A percentile compares a stretch with the other conserved stretches of the same genome.
Conservation (phyloP, 1,140 invertebrate species). For the Saccostrea echinata region DNA sequence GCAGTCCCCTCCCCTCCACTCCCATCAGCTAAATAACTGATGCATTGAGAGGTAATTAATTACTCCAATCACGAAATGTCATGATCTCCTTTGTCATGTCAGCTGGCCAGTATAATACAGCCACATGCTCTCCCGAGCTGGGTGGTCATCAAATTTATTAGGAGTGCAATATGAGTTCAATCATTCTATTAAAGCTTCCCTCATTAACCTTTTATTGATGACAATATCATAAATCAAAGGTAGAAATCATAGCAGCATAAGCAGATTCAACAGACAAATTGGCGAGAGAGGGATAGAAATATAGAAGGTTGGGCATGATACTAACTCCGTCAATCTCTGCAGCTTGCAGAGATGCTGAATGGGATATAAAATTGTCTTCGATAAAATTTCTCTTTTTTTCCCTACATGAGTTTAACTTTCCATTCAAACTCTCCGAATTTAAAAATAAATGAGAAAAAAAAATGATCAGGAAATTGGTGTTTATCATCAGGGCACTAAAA, state of each 20-base stretch:
- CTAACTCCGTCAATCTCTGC: no score
- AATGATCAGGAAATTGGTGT: conserved; percentile 1
- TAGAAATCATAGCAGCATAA: no score
- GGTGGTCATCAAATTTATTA: background rate
- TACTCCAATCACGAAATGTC: background rate
- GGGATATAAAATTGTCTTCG: background rate
- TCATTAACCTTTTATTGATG: background rate
- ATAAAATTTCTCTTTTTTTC: background rate
- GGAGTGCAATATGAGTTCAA: background rate
- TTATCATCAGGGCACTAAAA: background rate
- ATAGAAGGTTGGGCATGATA: no score
- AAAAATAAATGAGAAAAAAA: background rate
- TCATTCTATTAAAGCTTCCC: background rate
- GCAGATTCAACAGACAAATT: background rate
- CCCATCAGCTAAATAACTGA: background rate
- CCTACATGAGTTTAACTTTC: background rate
- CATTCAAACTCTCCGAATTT: background rate
- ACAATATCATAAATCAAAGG: background rate
- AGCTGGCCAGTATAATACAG: background rate
- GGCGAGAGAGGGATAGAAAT: background rate
- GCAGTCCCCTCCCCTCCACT: background rate
- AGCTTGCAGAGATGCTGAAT: background rate
- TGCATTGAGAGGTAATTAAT: background rate
- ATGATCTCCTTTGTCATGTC: background rate
- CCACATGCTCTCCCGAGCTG: background rate